Base-by-base conservation (phyloP, 2,113 vertebrate species). In the Formicarius rufipectus region DNA sequence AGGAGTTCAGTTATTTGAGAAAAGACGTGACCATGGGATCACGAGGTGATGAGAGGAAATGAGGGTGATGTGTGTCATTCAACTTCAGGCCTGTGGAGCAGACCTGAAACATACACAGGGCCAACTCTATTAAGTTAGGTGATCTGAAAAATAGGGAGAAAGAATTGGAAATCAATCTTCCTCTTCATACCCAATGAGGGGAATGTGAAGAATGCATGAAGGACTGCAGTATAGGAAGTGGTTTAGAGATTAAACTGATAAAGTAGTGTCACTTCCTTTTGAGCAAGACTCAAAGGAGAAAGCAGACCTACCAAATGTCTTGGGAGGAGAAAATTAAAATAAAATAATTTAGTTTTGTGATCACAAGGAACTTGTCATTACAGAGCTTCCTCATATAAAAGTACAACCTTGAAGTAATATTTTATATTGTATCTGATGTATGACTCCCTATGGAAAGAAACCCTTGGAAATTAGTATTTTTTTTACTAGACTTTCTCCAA, bases 91-190 rank as follows among this genome's bases (percentile, higher is more conserved):
- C n/a, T n/a, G n/a, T n/a, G n/a, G 6, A 83, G 25, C 3, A 66
- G 47, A 40, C 2, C 21, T 84, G 80, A 84, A 69, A 74, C 14
- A 17, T 42, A 74, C 9, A 3, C 3, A 4, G 8, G 33, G 5
- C 10, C 35, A 74, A 63, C 1, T 16, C 5, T 47, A 81, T 84
- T 84, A 77, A 88, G 16, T 63, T 50, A 86, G 19, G 19, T 89
- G 72, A 44, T 67, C 68, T 89, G 73, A 95, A 96, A 96, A 89
- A 84, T 2, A 52, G 52, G 19, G 24, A 92, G 55, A 67, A 92
- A 77, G 10, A 75, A 47, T 4, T 89, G 47, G 87, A 95, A 94
- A 86, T 82, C 59, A 44, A 4, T 86, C 63, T 81, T 94, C 72
- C 25, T 86, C 5, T 86, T 77, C 37, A 55, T 33, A 85, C 7